Conservation (phyloP, 1,140 invertebrate genomes). For the Steinernema khuongi region DNA sequence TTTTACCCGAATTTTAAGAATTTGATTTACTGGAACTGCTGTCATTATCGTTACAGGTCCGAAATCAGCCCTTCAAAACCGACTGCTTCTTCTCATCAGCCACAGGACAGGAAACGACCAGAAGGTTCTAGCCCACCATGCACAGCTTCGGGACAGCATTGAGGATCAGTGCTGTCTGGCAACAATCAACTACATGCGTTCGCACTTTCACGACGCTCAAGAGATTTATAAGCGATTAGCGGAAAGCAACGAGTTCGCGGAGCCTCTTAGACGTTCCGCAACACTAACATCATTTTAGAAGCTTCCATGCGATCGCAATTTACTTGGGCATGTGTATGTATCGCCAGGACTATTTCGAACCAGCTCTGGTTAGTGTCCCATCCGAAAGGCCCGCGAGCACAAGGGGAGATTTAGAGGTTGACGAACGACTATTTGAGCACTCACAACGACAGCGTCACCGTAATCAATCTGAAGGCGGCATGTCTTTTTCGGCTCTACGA, state of each 20-base stretch:
- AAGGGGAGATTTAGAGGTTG: conserved; percentile 78
- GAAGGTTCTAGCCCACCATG: conserved; percentile 62
- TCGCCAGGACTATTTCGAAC: conserved; percentile 77
- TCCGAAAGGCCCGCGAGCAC: neutral
- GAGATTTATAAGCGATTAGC: conserved; percentile 95
- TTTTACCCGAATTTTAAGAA: too few species aligned
- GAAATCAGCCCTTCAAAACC: conserved; percentile 48
- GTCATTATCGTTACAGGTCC: too few species aligned
- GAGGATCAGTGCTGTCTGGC: conserved; percentile 92
- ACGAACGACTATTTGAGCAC: conserved; percentile 85
- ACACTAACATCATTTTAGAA: conserved; percentile 65
- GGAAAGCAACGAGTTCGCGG: conserved; percentile 74
- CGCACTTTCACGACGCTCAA: conserved; percentile 95
- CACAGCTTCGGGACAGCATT: conserved; percentile 75
- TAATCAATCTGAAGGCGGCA: conserved; percentile 87
- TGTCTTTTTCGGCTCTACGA: conserved; percentile 84
- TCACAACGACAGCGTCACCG: conserved; percentile 85
- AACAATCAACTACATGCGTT: conserved; percentile 87
- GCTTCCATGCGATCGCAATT: conserved; percentile 86
- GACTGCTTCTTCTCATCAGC: conserved; percentile 71
- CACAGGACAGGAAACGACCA: neutral
- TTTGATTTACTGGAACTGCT: too few species aligned
- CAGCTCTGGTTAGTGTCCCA: conserved; percentile 61
- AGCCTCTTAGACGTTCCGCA: neutral
- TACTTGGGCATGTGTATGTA: conserved; percentile 97